phyloP scores from a whole-genome alignment of 2,113 vertebrate species.

The Tor tambroides region DNA sequence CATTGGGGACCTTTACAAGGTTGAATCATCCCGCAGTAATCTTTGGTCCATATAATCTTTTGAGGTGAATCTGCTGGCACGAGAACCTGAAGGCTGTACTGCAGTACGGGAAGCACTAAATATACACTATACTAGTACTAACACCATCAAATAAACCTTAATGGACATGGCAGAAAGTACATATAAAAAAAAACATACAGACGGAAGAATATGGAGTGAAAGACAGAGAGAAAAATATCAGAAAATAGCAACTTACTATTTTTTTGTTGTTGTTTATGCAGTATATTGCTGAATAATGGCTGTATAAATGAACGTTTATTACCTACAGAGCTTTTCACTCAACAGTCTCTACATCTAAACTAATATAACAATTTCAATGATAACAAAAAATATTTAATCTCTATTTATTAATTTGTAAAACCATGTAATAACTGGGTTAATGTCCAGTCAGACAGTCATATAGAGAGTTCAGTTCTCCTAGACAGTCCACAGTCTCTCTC shows the following conservation, averaged over 20 bases:
- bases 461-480: neutral
- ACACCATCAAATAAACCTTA: neutral
- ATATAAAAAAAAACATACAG: conserved; percentile 13
- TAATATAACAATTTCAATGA: neutral
- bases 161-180: neutral
- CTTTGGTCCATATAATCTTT: conserved; percentile 44
- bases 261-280: neutral
- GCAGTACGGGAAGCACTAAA: neutral
- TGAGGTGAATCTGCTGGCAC: conserved; percentile 7
- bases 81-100: conserved; percentile 1
- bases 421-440: neutral
- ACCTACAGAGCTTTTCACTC: neutral
- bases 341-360: neutral
- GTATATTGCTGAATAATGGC: neutral
- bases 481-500: neutral
- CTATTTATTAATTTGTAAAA: neutral
- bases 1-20: neutral
- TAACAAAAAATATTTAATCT: neutral
- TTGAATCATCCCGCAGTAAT: conserved; percentile 23
- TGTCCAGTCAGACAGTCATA: neutral
- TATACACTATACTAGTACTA: neutral
- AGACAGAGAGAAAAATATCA: neutral
- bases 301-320: neutral
- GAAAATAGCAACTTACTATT: neutral
- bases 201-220: neutral